phyloP scores from a whole-genome alignment of 2,888 invertebrate genomes.

The Parascotia fuliginaria region DNA sequence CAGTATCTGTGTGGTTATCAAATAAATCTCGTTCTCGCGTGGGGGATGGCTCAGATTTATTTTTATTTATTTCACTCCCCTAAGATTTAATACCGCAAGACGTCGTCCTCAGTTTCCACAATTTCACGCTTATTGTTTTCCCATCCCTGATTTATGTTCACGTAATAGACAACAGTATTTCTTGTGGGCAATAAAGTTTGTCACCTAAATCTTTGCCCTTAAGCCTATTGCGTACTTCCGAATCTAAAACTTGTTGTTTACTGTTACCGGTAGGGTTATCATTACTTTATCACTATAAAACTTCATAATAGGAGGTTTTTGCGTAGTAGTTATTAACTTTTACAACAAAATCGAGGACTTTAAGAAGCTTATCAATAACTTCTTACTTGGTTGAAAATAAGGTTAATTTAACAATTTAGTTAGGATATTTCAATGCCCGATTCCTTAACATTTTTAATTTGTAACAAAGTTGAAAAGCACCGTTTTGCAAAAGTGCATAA shows the following conservation, averaged over 20 bases:
- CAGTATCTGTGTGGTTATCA: conserved; percentile 46
- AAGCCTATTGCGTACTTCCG: conserved; percentile 73
- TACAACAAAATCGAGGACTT: no score
- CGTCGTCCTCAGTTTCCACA: conserved; percentile 83
- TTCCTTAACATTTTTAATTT: no score
- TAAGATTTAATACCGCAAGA: conserved; percentile 82
- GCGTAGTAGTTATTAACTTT: not conserved
- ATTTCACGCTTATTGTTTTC: conserved; percentile 87
- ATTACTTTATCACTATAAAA: not conserved
- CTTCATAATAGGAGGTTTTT: not conserved
- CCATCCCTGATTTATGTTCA: conserved; percentile 84
- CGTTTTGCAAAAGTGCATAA: no score
- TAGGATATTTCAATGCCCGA: no score
- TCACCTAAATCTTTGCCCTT: conserved; percentile 83
- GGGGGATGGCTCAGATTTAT: conserved; percentile 77
- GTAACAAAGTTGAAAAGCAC: no score
- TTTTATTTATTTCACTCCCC: conserved; percentile 85
- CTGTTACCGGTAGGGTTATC: conserved; percentile 17
- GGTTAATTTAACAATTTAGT: no score
- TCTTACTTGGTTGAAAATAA: no score
- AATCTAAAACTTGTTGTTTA: conserved; percentile 41
- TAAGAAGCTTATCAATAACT: no score
- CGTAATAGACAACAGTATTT: conserved; percentile 83
- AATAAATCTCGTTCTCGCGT: conserved; percentile 81
- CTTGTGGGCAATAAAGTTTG: conserved; percentile 83